Evolutionary conservation across 2,113 vertebrate genomes (phyloP).

Genomic region (Cyanistes caeruleus): DNA sequence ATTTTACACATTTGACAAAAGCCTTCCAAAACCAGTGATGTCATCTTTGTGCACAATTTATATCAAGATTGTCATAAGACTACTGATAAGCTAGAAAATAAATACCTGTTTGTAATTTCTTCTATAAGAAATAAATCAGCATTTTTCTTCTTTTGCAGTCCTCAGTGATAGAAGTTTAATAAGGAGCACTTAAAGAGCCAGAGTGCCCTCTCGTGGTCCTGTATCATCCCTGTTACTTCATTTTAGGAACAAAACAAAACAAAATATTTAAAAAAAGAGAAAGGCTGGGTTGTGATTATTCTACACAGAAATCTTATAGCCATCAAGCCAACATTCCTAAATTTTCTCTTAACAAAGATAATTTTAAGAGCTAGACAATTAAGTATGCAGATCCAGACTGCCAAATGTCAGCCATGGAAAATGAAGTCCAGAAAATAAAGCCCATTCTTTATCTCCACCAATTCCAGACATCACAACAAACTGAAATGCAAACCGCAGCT

Average conservation of each 20-base stretch:
- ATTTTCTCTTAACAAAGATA: neutral
- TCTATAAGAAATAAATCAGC: neutral
- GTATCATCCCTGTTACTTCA: neutral
- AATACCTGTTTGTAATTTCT: neutral
- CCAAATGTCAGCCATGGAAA: neutral
- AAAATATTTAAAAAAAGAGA: neutral
- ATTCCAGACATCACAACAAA: neutral
- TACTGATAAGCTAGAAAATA: neutral
- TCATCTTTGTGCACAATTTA: neutral
- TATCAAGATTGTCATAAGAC: neutral
- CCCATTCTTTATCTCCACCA: neutral
- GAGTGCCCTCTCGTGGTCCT: slow-evolving; percentile 71
- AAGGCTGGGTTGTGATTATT: neutral
- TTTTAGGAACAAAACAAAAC: neutral
- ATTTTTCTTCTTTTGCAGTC: neutral
- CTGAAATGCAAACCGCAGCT: neutral
- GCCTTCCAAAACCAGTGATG: neutral
- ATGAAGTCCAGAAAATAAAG: neutral
- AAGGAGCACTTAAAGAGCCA: slow-evolving; percentile 29
- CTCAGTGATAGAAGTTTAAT: neutral
- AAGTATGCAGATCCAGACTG: neutral
- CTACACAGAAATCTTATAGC: neutral
- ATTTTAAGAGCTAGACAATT: neutral
- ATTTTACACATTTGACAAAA: neutral
- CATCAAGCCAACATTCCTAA: neutral